Conservation (phyloP, 2,797 vertebrate species). For the Amphiprion clarkii region DNA sequence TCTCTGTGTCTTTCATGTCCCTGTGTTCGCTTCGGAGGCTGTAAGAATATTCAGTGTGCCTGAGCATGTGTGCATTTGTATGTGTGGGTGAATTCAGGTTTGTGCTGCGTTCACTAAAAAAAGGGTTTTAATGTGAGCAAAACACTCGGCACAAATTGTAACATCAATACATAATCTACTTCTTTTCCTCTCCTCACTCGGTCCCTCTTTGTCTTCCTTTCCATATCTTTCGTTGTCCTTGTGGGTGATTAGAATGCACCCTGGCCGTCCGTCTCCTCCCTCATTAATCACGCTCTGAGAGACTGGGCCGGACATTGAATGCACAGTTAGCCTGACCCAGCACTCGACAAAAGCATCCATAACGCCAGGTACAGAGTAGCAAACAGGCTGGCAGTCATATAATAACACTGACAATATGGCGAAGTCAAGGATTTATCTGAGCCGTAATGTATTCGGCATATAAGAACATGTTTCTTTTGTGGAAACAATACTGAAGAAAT, state of each 20-base stretch:
- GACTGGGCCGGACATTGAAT: constrained; percentile 69
- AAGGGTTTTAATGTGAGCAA: constrained; percentile 28
- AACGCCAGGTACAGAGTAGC: constrained; percentile 40
- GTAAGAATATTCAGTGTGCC: constrained; percentile 47
- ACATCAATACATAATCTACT: constrained; percentile 43
- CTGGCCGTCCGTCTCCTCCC: constrained; percentile 71
- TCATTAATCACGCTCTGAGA: constrained; percentile 82
- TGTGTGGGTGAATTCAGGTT: constrained; percentile 4
- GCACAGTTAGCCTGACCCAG: constrained; percentile 73
- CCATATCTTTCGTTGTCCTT: constrained; percentile 74
- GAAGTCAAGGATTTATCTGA: constrained; percentile 32
- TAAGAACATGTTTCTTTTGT: constrained; percentile 48
- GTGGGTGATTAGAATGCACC: constrained; percentile 81
- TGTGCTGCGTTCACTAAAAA: constrained; percentile 22
- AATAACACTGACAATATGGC: constrained; percentile 29
- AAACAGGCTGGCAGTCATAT: constrained; percentile 11
- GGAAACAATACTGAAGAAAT: constrained; percentile 54
- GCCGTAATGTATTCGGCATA: constrained; percentile 30
- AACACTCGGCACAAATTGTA: constrained; percentile 22
- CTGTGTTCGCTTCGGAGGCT: constrained; percentile 55
- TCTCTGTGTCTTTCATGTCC: constrained; percentile 71
- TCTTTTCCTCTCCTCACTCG: constrained; percentile 14
- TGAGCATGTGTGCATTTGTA: background rate
- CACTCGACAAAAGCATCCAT: constrained; percentile 56
- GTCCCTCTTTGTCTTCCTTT: background rate